phyloP scores from a whole-genome alignment of 1,140 invertebrate genomes.

The Rhyzopertha dominica region DNA sequence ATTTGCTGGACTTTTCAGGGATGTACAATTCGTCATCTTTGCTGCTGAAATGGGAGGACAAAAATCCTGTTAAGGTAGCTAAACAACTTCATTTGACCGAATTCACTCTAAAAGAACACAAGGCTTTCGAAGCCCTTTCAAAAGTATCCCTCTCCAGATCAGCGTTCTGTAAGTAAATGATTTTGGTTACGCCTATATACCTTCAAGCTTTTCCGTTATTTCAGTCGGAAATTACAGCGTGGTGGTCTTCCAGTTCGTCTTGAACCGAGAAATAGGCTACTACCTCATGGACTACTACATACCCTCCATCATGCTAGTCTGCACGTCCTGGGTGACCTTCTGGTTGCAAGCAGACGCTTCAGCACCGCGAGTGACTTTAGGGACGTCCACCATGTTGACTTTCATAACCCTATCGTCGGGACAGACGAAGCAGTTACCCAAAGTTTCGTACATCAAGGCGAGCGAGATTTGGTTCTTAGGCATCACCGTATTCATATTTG shows the following conservation, averaged over 20 bases:
- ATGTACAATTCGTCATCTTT: conserved; percentile 73
- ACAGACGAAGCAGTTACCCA: conserved; percentile 76
- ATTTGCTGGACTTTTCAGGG: conserved; percentile 64
- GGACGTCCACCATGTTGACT: conserved; percentile 78
- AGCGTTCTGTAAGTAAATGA: conserved; percentile 55
- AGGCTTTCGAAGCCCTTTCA: conserved; percentile 63
- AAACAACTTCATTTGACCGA: conserved; percentile 76
- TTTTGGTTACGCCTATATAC: conserved; percentile 1
- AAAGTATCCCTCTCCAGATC: conserved; percentile 65
- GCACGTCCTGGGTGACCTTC: conserved; percentile 86
- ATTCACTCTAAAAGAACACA: conserved; percentile 64
- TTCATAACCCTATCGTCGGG: conserved; percentile 81
- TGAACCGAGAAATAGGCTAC: conserved; percentile 77
- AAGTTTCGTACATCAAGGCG: conserved; percentile 87
- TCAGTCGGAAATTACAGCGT: conserved; percentile 78
- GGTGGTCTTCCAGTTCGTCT: conserved; percentile 69
- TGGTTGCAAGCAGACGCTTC: conserved; percentile 84
- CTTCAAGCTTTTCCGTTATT: conserved; percentile 37
- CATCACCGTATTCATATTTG: conserved; percentile 78
- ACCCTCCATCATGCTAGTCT: conserved; percentile 81
- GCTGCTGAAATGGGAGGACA: conserved; percentile 67
- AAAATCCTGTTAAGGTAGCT: conserved; percentile 68
- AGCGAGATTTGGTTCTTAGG: conserved; percentile 87
- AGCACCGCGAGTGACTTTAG: conserved; percentile 72
- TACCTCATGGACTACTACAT: conserved; percentile 88